phyloP scores from a whole-genome alignment of 30 jellyfish, hydroid and myxozoan species.

The Mastigias papua region DNA sequence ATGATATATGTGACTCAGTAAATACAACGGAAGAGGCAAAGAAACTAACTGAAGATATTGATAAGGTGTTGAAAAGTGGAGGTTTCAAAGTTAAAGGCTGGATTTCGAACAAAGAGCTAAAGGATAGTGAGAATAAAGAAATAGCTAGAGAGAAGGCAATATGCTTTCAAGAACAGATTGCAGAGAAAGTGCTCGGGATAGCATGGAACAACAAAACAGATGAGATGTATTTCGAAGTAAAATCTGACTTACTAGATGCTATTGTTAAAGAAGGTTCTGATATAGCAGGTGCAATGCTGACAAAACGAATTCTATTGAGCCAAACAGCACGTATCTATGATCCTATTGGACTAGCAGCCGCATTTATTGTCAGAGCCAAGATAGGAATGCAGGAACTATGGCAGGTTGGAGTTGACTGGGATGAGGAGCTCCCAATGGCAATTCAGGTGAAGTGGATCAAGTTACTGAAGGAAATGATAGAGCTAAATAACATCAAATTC shows the following conservation, averaged over 20 bases:
- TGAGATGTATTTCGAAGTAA: too few species aligned
- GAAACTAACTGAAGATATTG: slow-evolving; percentile 50
- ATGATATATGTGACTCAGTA: slow-evolving; percentile 69
- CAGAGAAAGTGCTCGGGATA: too few species aligned
- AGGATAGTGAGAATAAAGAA: slow-evolving; percentile 43
- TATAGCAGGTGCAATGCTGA: too few species aligned
- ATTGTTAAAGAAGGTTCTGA: too few species aligned
- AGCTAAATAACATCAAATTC: background rate
- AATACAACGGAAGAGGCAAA: slow-evolving; percentile 52
- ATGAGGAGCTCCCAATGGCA: background rate
- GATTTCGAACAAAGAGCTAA: slow-evolving; percentile 21
- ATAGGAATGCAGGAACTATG: slow-evolving; percentile 50
- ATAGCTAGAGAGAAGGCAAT: background rate
- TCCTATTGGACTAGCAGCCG: too few species aligned
- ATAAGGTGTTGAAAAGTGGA: slow-evolving; percentile 37
- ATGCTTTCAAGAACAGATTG: background rate
- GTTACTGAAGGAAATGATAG: slow-evolving; percentile 4
- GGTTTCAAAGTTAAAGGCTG: slow-evolving; percentile 66
- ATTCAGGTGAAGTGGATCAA: background rate
- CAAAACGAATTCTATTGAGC: slow-evolving; percentile 18
- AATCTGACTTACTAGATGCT: too few species aligned
- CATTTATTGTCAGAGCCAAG: slow-evolving; percentile 45
- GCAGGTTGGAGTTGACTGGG: slow-evolving; percentile 34
- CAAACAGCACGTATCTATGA: background rate
- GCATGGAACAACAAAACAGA: too few species aligned